phyloP scores from a whole-genome alignment of 2,113 vertebrate species.

The Loxodonta africana region DNA sequence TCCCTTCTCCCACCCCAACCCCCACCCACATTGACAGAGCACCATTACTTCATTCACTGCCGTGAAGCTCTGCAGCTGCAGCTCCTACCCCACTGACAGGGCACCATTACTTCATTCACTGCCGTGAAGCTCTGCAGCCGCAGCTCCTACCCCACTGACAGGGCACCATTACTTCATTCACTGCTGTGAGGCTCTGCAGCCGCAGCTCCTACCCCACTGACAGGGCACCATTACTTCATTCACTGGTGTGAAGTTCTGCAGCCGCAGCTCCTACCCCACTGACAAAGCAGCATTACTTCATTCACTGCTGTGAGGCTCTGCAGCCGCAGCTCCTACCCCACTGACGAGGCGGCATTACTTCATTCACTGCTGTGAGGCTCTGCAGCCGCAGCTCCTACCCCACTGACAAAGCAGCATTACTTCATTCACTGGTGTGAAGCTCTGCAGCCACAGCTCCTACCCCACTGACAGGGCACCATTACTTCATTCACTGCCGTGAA shows the following conservation, averaged over 20 bases:
- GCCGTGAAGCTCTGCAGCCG: too few relatives aligned
- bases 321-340: not conserved
- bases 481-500: not conserved
- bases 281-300: not conserved
- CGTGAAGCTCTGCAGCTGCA: not conserved
- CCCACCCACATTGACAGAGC: not conserved
- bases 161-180: not conserved
- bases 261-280: not conserved
- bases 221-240: not conserved
- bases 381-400: not conserved
- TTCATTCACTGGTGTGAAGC: not conserved
- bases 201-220: not conserved
- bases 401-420: not conserved
- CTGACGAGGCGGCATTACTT: not conserved
- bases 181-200: too few relatives aligned
- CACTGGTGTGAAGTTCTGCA: too few relatives aligned
- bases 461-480: not conserved
- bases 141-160: too few relatives aligned
- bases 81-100: too few relatives aligned
- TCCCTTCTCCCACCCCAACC: not conserved
- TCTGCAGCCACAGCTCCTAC: not conserved
- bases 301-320: not conserved
- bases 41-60: not conserved
- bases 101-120: too few relatives aligned
- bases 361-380: not conserved